These are phyloP conservation scores for Polymixis lichenea DNA, from an alignment of 2,888 invertebrate species.

Conservation along the genomic window DNA sequence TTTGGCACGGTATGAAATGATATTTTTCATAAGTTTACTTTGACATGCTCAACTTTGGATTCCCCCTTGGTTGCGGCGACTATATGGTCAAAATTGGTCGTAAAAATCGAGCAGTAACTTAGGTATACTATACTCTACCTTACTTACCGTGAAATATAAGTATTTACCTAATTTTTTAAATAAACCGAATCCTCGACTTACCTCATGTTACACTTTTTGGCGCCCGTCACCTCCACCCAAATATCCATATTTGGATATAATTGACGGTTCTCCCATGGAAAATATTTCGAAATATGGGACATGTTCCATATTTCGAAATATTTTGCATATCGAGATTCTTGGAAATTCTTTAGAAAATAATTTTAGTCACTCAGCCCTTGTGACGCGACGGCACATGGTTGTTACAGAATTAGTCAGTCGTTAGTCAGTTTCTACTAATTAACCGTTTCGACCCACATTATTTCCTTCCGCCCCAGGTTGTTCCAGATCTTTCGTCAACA, in stretches of 20 bases:
- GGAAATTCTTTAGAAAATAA: conserved; percentile 59
- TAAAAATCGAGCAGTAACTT: background rate
- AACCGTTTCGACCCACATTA: conserved; percentile 69
- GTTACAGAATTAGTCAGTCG: conserved; percentile 71
- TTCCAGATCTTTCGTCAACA: conserved; percentile 48
- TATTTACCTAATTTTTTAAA: conserved; percentile 11
- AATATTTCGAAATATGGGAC: conserved; percentile 12
- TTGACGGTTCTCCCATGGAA: background rate
- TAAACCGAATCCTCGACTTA: conserved; percentile 2
- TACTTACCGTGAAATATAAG: background rate
- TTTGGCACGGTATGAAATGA: background rate
- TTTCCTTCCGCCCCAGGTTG: conserved; percentile 66
- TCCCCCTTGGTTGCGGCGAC: background rate
- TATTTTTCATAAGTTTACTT: background rate
- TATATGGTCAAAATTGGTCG: no score
- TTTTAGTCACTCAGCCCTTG: conserved; percentile 66
- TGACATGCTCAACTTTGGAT: background rate
- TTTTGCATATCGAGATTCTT: conserved; percentile 33
- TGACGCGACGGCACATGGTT: conserved; percentile 59
- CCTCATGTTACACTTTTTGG: background rate
- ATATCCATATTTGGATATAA: conserved; percentile 11
- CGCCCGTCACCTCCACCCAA: background rate
- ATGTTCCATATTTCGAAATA: conserved; percentile 19
- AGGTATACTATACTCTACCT: no score
- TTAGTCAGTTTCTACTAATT: conserved; percentile 72